These are phyloP conservation scores for Lithodes maja DNA, from an alignment of 2,888 invertebrate genomes.

Conservation along the genomic window DNA sequence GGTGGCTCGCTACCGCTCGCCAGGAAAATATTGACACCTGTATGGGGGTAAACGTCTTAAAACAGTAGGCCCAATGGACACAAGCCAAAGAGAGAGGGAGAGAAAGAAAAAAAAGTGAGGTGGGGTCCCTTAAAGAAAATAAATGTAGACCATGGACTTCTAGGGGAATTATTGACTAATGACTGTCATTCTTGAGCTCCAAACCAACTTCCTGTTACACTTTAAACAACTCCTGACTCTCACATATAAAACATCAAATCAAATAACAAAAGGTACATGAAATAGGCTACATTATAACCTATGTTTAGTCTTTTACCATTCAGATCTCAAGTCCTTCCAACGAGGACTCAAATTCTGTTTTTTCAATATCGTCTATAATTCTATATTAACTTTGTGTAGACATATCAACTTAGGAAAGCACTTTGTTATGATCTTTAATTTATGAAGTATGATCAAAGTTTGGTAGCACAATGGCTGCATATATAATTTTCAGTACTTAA, in stretches of 20 bases:
- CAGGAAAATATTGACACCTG: no score
- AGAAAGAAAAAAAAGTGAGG: no score
- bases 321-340: constrained; percentile 38
- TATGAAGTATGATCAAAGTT: constrained; percentile 53
- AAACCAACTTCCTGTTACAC: background rate
- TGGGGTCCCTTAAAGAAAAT: no score
- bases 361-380: constrained; percentile 45
- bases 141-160: background rate
- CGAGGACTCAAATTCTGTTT: constrained; percentile 27
- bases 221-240: constrained; percentile 1
- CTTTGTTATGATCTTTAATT: constrained; percentile 58
- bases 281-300: constrained; percentile 27
- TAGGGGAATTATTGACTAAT: background rate
- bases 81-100: no score
- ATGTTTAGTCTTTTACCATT: constrained; percentile 37
- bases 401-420: constrained; percentile 65
- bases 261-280: background rate
- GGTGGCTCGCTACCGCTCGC: no score
- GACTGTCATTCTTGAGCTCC: background rate
- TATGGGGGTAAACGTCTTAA: no score
- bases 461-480: constrained; percentile 38
- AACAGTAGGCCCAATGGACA: no score
- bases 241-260: constrained; percentile 32
- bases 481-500: constrained; percentile 1
- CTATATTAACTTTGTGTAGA: constrained; percentile 66